These are phyloP conservation scores for Gonocerus acuteangulatus DNA, from an alignment of 2,888 invertebrate species.

Conservation along the genomic window DNA sequence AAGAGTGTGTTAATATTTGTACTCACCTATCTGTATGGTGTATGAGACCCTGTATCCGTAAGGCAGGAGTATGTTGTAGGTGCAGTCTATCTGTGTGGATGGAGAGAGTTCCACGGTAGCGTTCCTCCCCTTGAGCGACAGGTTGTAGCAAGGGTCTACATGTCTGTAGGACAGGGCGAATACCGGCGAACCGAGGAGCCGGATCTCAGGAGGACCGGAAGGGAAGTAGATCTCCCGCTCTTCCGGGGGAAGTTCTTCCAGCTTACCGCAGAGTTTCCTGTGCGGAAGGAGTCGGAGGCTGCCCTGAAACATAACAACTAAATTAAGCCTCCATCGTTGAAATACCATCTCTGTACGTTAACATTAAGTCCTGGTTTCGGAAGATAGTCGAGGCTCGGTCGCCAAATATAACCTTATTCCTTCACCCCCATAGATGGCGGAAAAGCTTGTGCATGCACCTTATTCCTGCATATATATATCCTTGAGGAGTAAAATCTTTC, in stretches of 20 bases:
- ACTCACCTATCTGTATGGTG: slow-evolving; percentile 37
- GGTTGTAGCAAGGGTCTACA: slow-evolving; percentile 60
- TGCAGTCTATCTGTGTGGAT: slow-evolving; percentile 52
- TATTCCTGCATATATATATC: too few species aligned
- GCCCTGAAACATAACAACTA: slow-evolving; percentile 42
- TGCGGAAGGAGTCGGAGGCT: slow-evolving; percentile 14
- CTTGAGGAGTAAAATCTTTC: too few species aligned
- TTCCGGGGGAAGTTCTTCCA: slow-evolving; percentile 55
- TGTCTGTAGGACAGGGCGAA: slow-evolving; percentile 54
- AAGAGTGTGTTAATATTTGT: too few species aligned
- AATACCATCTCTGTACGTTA: too few species aligned
- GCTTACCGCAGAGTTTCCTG: slow-evolving; percentile 55
- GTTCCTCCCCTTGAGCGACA: slow-evolving; percentile 56
- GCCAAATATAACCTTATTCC: too few species aligned
- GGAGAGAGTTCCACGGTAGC: slow-evolving; percentile 55
- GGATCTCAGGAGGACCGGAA: slow-evolving; percentile 43
- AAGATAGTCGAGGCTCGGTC: too few species aligned
- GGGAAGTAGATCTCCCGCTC: slow-evolving; percentile 57
- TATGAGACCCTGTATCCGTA: slow-evolving; percentile 62
- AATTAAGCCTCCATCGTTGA: too few species aligned
- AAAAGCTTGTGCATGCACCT: too few species aligned
- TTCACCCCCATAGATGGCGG: too few species aligned
- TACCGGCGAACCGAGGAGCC: slow-evolving; percentile 34
- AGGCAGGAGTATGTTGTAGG: slow-evolving; percentile 61
- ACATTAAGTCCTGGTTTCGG: too few species aligned